Evolutionary conservation across 2,888 invertebrate genomes (phyloP).

Genomic region (Acrobasis consociella): DNA sequence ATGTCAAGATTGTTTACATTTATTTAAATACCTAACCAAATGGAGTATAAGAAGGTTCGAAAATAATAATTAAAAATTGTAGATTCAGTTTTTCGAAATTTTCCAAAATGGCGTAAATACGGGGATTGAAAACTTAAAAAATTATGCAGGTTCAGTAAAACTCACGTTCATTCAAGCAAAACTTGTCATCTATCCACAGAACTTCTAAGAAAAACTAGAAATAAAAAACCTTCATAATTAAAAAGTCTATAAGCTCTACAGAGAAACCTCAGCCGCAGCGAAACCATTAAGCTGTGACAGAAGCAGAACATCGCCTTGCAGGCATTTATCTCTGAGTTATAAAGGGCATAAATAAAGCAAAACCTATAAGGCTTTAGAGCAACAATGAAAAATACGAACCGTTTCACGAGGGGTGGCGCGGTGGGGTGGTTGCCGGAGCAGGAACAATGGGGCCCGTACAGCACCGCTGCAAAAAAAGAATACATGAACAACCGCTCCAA

Average conservation of each 20-base stretch:
- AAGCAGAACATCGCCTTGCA: constrained; percentile 67
- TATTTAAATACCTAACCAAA: too few relatives aligned
- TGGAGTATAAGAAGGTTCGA: too few relatives aligned
- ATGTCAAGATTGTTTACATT: too few relatives aligned
- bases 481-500: constrained; percentile 77
- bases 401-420: constrained; percentile 68
- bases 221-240: not conserved
- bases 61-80: too few relatives aligned
- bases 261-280: constrained; percentile 33
- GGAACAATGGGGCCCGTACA: constrained; percentile 73
- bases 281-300: constrained; percentile 63
- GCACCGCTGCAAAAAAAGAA: constrained; percentile 72
- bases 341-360: constrained; percentile 80
- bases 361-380: constrained; percentile 81
- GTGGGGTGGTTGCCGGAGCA: constrained; percentile 49
- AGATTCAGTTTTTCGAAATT: too few relatives aligned
- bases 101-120: too few relatives aligned
- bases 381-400: constrained; percentile 83
- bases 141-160: too few relatives aligned
- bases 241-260: not conserved
- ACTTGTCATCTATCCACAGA: not conserved
- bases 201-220: not conserved
- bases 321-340: constrained; percentile 76
- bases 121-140: too few relatives aligned
- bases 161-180: constrained; percentile 14